Percentiles rank a stretch among this genome's conserved stretches.
Conservation (phyloP, 1,140 invertebrate species). For the Nasonia longicornis region DNA sequence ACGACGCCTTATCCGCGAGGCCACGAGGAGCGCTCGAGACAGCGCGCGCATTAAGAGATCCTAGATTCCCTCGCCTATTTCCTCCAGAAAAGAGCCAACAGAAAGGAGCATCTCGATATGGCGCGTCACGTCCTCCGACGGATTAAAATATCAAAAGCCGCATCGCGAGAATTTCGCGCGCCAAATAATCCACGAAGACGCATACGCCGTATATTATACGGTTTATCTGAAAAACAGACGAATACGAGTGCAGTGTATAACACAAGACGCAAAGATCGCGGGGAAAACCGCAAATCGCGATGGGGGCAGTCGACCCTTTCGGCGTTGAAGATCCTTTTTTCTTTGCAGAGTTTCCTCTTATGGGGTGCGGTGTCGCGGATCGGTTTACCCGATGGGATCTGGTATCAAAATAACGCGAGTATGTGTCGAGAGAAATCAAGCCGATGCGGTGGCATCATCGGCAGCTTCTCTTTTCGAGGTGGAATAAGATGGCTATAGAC, state of each 20-base stretch:
- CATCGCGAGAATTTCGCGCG: no score
- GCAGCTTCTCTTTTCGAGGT: neutral
- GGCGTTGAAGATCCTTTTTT: neutral
- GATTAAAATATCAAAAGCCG: constrained; percentile 63
- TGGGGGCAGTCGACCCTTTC: neutral
- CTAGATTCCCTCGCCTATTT: constrained; percentile 13
- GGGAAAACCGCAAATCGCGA: neutral
- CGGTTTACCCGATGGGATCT: neutral
- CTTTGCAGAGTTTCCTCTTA: neutral
- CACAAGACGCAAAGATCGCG: neutral
- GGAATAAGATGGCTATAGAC: no score
- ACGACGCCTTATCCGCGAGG: neutral
- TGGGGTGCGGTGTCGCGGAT: neutral
- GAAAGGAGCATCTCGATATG: neutral
- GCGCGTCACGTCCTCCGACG: constrained; percentile 52
- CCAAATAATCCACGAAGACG: neutral
- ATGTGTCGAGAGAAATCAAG: neutral
- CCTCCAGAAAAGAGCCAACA: neutral
- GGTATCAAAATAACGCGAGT: neutral
- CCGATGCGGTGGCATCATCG: neutral
- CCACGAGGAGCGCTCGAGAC: neutral
- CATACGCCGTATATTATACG: neutral
- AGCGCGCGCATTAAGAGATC: constrained; percentile 10
- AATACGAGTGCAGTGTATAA: neutral
- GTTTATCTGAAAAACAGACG: no score